phyloP scores from a whole-genome alignment of 2,113 vertebrate species.

The Anarrhichthys ocellatus region DNA sequence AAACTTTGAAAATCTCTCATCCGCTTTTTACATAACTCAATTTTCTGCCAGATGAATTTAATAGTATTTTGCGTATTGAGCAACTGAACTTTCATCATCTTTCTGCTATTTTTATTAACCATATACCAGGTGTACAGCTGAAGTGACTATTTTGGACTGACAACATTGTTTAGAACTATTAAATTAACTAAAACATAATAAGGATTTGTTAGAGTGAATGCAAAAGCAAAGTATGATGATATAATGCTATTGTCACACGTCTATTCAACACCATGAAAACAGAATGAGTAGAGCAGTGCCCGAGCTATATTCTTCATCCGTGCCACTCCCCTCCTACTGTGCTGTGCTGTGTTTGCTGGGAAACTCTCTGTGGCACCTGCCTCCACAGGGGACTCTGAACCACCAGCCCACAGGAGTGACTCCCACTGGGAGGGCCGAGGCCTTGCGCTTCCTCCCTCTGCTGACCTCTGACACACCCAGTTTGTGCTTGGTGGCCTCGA shows the following conservation, averaged over 20 bases:
- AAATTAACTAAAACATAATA: background rate
- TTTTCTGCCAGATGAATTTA: background rate
- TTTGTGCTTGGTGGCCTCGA: slow-evolving; percentile 74
- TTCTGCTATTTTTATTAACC: background rate
- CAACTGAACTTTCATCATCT: background rate
- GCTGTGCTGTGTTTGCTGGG: slow-evolving; percentile 67
- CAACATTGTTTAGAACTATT: background rate
- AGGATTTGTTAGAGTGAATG: background rate
- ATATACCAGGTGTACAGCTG: background rate
- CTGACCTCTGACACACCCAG: slow-evolving; percentile 80
- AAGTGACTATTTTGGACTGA: background rate
- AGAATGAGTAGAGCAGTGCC: slow-evolving; percentile 31
- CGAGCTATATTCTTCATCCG: slow-evolving; percentile 4
- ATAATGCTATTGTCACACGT: slow-evolving; percentile 2
- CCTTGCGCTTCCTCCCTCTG: slow-evolving; percentile 63
- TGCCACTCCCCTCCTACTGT: slow-evolving; percentile 59
- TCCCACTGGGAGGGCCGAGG: slow-evolving; percentile 76
- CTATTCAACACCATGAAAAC: slow-evolving; percentile 12
- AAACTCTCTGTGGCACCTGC: slow-evolving; percentile 85
- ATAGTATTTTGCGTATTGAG: background rate
- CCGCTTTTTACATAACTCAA: background rate
- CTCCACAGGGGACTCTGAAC: slow-evolving; percentile 82
- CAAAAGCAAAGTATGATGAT: background rate
- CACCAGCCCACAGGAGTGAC: slow-evolving; percentile 77
- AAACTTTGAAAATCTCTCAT: background rate